These are phyloP conservation scores for Arvicola amphibius DNA, from an alignment of 2,797 vertebrate species.

Conservation along the genomic window DNA sequence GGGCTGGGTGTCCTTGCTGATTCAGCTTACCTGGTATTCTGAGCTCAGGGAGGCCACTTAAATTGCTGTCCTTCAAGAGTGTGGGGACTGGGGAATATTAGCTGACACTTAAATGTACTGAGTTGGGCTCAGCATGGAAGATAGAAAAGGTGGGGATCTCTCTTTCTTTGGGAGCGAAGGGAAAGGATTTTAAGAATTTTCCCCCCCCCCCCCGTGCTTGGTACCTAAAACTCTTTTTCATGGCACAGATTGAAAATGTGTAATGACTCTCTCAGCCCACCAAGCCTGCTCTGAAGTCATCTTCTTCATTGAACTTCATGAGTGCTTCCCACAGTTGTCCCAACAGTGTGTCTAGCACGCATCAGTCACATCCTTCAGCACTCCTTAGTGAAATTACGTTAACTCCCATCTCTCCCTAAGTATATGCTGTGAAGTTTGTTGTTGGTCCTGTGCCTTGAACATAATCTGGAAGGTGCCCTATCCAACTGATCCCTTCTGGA, in stretches of 20 bases:
- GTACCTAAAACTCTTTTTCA: background rate
- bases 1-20: background rate
- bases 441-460: background rate
- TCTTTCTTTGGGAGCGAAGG: background rate
- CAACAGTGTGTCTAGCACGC: background rate
- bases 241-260: background rate
- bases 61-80: background rate
- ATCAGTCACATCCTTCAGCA: background rate
- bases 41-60: background rate
- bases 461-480: background rate
- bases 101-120: background rate
- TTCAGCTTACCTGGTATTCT: background rate
- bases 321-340: background rate
- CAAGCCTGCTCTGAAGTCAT: background rate
- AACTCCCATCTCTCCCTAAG: background rate
- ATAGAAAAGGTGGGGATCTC: background rate
- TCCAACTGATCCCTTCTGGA: background rate
- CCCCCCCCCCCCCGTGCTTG: background rate
- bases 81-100: background rate
- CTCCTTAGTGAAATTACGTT: background rate
- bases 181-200: background rate
- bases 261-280: background rate
- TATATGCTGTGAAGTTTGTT: background rate
- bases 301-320: background rate
- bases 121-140: background rate